These are phyloP conservation scores for Patagioenas fasciata DNA, from an alignment of 2,113 vertebrate genomes.

Conservation along the genomic window DNA sequence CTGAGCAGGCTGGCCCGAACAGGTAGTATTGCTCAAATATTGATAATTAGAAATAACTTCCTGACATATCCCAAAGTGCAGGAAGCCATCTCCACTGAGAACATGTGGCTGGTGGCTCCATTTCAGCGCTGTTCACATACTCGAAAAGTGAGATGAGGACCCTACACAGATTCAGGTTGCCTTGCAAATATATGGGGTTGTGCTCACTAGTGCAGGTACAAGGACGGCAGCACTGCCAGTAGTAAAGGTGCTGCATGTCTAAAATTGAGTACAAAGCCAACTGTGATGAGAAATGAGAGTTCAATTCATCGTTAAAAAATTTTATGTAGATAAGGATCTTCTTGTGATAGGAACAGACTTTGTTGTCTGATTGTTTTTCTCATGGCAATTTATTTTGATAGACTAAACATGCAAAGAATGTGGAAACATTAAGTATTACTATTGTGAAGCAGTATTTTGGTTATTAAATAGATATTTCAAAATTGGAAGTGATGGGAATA, in stretches of 20 bases:
- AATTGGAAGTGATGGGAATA: neutral
- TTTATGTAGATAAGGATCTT: neutral
- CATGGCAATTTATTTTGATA: neutral
- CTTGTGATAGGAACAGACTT: neutral
- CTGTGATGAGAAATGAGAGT: neutral
- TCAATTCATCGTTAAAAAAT: neutral
- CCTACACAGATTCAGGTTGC: neutral
- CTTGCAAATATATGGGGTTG: neutral
- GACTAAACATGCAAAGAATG: neutral
- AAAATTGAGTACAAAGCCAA: neutral
- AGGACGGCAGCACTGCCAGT: neutral
- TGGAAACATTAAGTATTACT: conserved; percentile 14
- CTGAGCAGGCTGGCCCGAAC: neutral
- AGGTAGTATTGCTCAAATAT: neutral
- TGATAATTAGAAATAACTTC: neutral
- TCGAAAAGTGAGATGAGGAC: neutral
- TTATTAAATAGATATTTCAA: conserved; percentile 2
- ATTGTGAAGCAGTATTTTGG: neutral
- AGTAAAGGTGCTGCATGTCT: neutral
- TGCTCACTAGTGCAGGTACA: neutral
- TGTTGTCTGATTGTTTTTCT: neutral
- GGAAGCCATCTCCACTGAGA: neutral
- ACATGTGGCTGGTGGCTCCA: neutral
- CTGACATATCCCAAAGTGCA: neutral
- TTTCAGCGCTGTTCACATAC: neutral